Evolutionary conservation across 1,140 invertebrate species (phyloP).

Genomic region (Drosophila bocki): DNA sequence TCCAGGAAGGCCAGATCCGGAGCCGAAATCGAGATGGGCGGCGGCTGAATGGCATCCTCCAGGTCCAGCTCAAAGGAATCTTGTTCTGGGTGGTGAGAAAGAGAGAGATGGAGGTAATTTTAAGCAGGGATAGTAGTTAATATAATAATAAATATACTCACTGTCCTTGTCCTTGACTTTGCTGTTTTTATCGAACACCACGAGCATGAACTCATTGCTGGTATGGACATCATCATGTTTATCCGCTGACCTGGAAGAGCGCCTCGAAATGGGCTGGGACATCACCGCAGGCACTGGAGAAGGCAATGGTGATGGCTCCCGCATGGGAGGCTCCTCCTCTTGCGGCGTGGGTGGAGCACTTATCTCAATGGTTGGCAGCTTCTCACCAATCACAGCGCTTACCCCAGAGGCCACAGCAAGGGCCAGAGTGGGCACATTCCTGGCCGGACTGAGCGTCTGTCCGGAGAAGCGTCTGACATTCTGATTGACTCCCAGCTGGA

Average conservation of each 20-base stretch:
- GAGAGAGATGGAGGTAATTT: conserved; percentile 8
- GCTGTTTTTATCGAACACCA: conserved; percentile 89
- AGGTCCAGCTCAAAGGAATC: conserved; percentile 87
- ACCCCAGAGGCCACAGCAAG: conserved; percentile 71
- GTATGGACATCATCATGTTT: conserved; percentile 84
- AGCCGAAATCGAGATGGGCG: conserved; percentile 91
- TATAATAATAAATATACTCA: conserved; percentile 48
- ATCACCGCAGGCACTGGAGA: conserved; percentile 9
- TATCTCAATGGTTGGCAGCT: conserved; percentile 77
- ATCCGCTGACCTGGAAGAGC: conserved; percentile 51
- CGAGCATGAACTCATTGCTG: conserved; percentile 92
- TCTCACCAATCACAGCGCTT: conserved; percentile 51
- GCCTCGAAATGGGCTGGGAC: conserved; percentile 11
- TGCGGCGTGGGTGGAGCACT: conserved; percentile 69
- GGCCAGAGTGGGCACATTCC: conserved; percentile 69
- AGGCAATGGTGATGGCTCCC: conserved; percentile 4
- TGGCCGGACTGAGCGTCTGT: conserved; percentile 74
- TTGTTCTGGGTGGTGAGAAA: conserved; percentile 79
- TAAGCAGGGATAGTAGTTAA: neutral
- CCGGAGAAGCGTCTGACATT: conserved; percentile 70
- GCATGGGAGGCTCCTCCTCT: conserved; percentile 6
- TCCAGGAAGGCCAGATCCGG: conserved; percentile 89
- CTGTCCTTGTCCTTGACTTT: conserved; percentile 85
- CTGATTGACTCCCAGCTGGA: conserved; percentile 75
- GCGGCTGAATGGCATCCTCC: conserved; percentile 88